phyloP scores from a whole-genome alignment of 2,888 invertebrate species.

The Eilema griseolum region DNA sequence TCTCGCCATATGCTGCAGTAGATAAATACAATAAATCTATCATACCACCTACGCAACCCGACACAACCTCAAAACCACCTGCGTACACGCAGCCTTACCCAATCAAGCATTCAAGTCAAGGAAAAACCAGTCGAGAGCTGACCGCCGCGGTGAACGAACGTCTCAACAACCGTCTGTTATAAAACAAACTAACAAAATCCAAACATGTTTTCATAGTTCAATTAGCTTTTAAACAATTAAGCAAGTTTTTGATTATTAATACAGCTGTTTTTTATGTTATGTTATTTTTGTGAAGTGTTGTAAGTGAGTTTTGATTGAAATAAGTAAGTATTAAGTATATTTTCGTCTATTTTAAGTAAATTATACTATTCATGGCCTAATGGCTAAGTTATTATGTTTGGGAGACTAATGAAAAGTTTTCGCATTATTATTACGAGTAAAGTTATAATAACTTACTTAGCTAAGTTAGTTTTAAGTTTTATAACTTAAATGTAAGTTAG shows the following conservation, averaged over 20 bases:
- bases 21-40: conserved; percentile 12
- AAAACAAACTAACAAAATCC: neutral
- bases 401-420: neutral
- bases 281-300: conserved; percentile 39
- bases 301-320: conserved; percentile 25
- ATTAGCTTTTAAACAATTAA: conserved; percentile 5
- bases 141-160: conserved; percentile 52
- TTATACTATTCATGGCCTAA: conserved; percentile 6
- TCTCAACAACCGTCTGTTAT: conserved; percentile 17
- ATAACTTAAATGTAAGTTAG: conserved; percentile 5
- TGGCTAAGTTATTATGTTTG: neutral
- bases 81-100: conserved; percentile 66
- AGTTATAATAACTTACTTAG: conserved; percentile 1
- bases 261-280: conserved; percentile 61
- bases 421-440: neutral
- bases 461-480: conserved; percentile 6
- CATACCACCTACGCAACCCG: neutral
- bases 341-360: conserved; percentile 26
- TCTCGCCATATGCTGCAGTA: neutral
- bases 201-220: conserved; percentile 15
- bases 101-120: conserved; percentile 57
- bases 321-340: conserved; percentile 31
- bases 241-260: conserved; percentile 37
- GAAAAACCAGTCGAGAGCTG: conserved; percentile 58
- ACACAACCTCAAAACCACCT: conserved; percentile 41